Percentiles rank a stretch among this genome's conserved stretches.
phyloP scores from a whole-genome alignment of 1,140 invertebrate genomes.

The Penaeus vannamei region DNA sequence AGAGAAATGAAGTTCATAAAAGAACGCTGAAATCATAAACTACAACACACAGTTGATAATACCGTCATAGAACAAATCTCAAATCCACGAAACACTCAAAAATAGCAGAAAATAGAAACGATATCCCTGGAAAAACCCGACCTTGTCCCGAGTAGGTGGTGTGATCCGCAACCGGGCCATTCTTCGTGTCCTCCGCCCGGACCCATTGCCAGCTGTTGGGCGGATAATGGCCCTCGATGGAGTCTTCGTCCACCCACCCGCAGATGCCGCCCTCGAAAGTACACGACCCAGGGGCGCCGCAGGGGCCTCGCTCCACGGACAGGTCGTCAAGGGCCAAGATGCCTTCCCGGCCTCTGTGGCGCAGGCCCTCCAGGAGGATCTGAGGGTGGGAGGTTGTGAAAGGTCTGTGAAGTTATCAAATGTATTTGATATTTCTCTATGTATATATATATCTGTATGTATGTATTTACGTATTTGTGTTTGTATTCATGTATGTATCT shows the following conservation, averaged over 20 bases:
- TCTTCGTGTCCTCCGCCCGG: not conserved
- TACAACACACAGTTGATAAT: no score
- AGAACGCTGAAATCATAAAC: no score
- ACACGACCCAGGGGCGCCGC: conserved; percentile 22
- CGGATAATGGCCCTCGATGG: not conserved
- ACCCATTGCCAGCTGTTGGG: conserved; percentile 6
- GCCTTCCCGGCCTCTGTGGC: not conserved
- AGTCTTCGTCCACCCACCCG: not conserved
- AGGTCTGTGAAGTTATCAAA: not conserved
- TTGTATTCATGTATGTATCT: no score
- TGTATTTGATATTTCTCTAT: no score
- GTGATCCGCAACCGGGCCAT: not conserved
- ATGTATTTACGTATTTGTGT: no score
- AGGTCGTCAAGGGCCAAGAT: conserved; percentile 41
- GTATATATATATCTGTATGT: no score
- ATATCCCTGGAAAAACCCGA: not conserved
- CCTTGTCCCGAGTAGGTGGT: not conserved
- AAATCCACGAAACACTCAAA: no score
- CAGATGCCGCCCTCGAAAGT: conserved; percentile 42
- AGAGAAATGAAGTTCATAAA: not conserved
- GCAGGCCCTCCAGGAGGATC: conserved; percentile 38
- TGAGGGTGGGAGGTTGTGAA: not conserved
- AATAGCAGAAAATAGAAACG: no score
- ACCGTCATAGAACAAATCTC: no score
- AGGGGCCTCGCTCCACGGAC: conserved; percentile 1